These are phyloP conservation scores for Sebastes vulpes DNA, from an alignment of 2,797 vertebrate genomes.

Conservation along the genomic window DNA sequence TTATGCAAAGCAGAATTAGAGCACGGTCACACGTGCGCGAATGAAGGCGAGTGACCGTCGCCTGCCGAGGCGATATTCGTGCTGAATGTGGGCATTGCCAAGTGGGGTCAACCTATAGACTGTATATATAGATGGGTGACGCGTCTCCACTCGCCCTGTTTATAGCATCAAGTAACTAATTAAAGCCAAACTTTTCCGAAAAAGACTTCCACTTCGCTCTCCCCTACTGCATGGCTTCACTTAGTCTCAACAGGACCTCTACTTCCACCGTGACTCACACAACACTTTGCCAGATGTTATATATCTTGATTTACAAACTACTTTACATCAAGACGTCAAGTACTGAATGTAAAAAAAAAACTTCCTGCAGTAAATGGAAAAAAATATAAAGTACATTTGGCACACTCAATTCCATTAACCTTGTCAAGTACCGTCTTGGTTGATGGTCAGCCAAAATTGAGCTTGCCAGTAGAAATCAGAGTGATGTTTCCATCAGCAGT, in stretches of 20 bases:
- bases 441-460: neutral
- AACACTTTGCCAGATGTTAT: neutral
- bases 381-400: neutral
- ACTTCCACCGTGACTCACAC: neutral
- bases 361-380: neutral
- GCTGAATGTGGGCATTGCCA: too few relatives aligned
- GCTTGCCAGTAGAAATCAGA: conserved; percentile 1
- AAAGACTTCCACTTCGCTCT: too few relatives aligned
- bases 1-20: too few relatives aligned
- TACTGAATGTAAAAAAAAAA: neutral
- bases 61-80: too few relatives aligned
- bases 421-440: neutral
- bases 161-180: too few relatives aligned
- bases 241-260: neutral
- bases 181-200: too few relatives aligned
- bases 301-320: neutral
- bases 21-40: too few relatives aligned
- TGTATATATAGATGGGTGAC: too few relatives aligned
- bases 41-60: too few relatives aligned
- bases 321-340: neutral
- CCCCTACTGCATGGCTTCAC: too few relatives aligned
- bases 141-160: too few relatives aligned
- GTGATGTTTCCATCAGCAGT: neutral
- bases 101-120: too few relatives aligned
- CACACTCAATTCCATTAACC: conserved; percentile 3